These are phyloP conservation scores for Teleopsis dalmanni DNA, from an alignment of 1,140 invertebrate genomes.

Conservation along the genomic window DNA sequence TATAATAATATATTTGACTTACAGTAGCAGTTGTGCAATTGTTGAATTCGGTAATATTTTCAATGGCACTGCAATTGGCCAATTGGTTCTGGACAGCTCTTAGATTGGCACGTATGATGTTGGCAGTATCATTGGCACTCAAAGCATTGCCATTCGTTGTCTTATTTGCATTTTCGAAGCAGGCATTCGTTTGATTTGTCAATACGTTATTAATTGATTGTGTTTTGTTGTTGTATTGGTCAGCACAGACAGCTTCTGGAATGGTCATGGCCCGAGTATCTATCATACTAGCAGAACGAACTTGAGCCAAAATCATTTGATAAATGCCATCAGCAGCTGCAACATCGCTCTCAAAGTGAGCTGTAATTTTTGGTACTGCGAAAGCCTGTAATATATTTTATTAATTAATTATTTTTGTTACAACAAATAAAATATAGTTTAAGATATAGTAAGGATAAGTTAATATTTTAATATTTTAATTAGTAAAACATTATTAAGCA, in stretches of 20 bases:
- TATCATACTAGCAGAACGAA: conserved; percentile 1
- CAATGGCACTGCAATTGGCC: neutral
- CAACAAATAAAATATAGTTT: too few species aligned
- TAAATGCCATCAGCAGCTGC: neutral
- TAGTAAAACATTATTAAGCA: too few species aligned
- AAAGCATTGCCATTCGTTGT: neutral
- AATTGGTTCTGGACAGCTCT: neutral
- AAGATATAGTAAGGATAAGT: too few species aligned
- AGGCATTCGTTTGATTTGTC: conserved; percentile 5
- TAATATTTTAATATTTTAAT: too few species aligned
- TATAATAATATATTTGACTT: neutral
- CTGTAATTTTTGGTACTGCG: neutral
- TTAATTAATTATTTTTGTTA: neutral
- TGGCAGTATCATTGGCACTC: neutral
- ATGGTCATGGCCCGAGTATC: conserved; percentile 1
- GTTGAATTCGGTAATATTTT: neutral
- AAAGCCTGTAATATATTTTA: neutral
- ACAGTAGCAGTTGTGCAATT: neutral
- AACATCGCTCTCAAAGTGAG: neutral
- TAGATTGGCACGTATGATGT: neutral
- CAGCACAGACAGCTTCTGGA: conserved; percentile 1
- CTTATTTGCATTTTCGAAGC: conserved; percentile 6
- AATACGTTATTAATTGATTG: conserved; percentile 1
- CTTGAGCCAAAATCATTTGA: neutral
- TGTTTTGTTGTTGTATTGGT: conserved; percentile 1